phyloP scores from a whole-genome alignment of 2,797 vertebrate species.

The Platyrinchus mystaceus region DNA sequence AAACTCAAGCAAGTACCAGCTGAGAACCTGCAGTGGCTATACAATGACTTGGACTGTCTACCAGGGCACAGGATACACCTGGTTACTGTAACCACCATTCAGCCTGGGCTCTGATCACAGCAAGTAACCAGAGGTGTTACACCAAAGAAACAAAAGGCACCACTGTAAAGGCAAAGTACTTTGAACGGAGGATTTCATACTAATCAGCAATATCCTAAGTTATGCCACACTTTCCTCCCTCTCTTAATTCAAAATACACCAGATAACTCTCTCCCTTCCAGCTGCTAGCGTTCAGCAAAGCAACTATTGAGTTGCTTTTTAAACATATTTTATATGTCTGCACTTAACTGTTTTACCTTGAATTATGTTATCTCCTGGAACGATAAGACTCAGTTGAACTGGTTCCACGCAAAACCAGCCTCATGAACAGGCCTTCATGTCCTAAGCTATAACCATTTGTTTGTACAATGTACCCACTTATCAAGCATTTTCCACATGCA shows the following conservation, averaged over 20 bases:
- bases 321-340: not conserved
- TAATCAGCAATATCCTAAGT: not conserved
- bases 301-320: not conserved
- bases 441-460: not conserved
- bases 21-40: not conserved
- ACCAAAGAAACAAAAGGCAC: constrained; percentile 33
- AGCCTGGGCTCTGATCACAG: not conserved
- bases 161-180: constrained; percentile 26
- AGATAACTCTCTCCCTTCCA: not conserved
- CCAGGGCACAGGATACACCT: not conserved
- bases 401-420: not conserved
- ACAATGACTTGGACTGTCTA: not conserved
- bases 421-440: not conserved
- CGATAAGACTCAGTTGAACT: not conserved
- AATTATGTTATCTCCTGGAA: not conserved
- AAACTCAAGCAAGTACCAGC: not conserved
- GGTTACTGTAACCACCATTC: not conserved
- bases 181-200: not conserved
- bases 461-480: not conserved
- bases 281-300: not conserved
- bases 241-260: not conserved
- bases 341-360: not conserved
- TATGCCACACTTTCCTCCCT: not conserved
- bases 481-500: not conserved
- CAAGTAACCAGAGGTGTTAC: not conserved